A percentile compares a stretch with the other conserved stretches of the same genome.
phyloP scores from a whole-genome alignment of 2,113 vertebrate genomes.

The Benitochromis conjunctus region DNA sequence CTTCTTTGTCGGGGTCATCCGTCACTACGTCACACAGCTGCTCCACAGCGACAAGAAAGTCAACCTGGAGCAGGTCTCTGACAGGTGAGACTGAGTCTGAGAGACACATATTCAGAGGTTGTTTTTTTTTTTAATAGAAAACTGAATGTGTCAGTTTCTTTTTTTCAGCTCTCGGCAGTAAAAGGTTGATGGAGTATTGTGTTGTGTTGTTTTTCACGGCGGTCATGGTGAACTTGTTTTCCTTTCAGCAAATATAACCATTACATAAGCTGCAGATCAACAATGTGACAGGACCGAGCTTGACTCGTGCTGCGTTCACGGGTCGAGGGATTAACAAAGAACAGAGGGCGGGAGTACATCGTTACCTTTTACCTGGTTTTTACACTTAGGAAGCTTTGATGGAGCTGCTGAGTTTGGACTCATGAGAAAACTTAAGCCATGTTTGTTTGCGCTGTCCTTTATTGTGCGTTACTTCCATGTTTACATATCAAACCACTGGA shows the following conservation, averaged over 20 bases:
- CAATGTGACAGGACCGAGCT: rapidly evolving
- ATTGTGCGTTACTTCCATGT: neutral
- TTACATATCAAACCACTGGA: neutral
- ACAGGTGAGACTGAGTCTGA: slow-evolving; percentile 67
- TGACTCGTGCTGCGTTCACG: neutral
- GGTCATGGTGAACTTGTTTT: neutral
- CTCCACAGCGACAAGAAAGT: slow-evolving; percentile 76
- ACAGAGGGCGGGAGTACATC: neutral
- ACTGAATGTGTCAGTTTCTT: too few species aligned
- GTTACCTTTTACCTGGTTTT: neutral
- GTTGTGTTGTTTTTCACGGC: neutral
- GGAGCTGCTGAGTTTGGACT: neutral
- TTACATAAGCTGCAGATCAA: neutral
- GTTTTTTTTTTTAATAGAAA: neutral
- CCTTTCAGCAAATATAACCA: neutral
- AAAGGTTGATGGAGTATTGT: rapidly evolving
- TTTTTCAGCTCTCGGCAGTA: neutral
- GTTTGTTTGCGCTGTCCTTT: neutral
- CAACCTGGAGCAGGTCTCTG: slow-evolving; percentile 75
- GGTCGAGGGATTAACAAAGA: neutral
- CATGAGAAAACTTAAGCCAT: neutral
- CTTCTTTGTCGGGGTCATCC: slow-evolving; percentile 76
- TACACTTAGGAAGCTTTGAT: neutral
- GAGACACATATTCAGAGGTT: neutral
- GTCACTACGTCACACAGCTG: slow-evolving; percentile 79